Base-by-base conservation (phyloP, 2,888 invertebrate genomes). In the Drosophila diplacantha region DNA sequence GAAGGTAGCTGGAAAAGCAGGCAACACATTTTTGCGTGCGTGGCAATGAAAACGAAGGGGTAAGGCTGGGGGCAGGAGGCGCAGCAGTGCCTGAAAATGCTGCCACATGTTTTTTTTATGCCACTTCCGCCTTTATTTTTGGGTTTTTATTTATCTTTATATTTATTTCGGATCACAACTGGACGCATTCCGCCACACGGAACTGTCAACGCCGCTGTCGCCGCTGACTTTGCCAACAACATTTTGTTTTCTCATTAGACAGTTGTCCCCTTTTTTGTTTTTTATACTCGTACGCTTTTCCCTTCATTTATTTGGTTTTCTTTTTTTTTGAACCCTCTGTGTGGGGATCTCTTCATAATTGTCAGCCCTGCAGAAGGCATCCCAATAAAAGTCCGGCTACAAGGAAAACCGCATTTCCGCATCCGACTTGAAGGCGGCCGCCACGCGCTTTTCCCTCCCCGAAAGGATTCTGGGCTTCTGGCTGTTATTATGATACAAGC, bases 11-110 rank as follows among this genome's bases (percentile, higher is more conserved):
- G 34, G 59, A 79, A 73, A 76, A 79, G 74, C 67, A 57, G 82
- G 69, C 76, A 77, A 61, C 78, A 82, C 72, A 80, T 74, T 76
- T 62, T 80, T 80, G 82, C 80, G 77, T 80, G 80, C 77, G 82
- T 79, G 74, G 81, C 79, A 56, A 72, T 72, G 77, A 58, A 53
- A 56, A 16, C 24, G 39, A 41, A 31, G 54, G 20, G 37, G 37
- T 20, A 20, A 2, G n/a, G n/a, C n/a, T n/a, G 26, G 26, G 11
- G 26, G 26, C 26, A 26, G 26, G 26, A 11, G 16, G 16, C 3
- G 22, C 12, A 14, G 26, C 26, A 44, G 35, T 22, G 39, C 8
- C 22, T 35, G 37, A 74, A 77, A 77, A 77, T 77, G 77, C 75
- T 74, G 83, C 63, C 83, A 79, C 83, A 79, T 79, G 79, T 74